phyloP scores from a whole-genome alignment of 2,113 vertebrate species.

The Mola mola region DNA sequence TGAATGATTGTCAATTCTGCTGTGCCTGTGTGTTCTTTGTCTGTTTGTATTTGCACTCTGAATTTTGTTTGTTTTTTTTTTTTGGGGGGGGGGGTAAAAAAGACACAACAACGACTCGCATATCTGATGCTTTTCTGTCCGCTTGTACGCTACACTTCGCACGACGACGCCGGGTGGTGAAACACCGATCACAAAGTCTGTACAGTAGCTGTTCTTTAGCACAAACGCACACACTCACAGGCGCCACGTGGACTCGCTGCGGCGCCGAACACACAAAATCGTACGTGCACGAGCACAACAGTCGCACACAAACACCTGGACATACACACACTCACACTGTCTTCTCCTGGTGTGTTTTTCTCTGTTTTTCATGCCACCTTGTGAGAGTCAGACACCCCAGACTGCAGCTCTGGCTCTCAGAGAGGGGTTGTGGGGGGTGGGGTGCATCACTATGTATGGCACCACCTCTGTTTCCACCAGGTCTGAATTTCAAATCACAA shows the following conservation, averaged over 20 bases:
- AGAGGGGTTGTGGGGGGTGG: background rate
- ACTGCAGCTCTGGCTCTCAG: conserved; percentile 58
- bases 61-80: conserved; percentile 2
- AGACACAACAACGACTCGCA: conserved; percentile 52
- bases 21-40: conserved; percentile 76
- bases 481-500: conserved; percentile 77
- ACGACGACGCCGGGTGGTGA: conserved; percentile 7
- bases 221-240: conserved; percentile 21
- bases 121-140: conserved; percentile 69
- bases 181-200: conserved; percentile 61
- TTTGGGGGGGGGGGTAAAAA: conserved; percentile 15
- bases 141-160: conserved; percentile 51
- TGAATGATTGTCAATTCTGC: conserved; percentile 77
- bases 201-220: conserved; percentile 64
- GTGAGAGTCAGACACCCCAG: conserved; percentile 40
- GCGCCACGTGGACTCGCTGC: background rate
- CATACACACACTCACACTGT: conserved; percentile 7
- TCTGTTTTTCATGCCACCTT: conserved; percentile 35
- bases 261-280: background rate
- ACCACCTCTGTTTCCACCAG: conserved; percentile 66
- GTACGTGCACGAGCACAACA: conserved; percentile 28
- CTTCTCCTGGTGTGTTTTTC: conserved; percentile 51
- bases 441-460: conserved; percentile 67
- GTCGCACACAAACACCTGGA: conserved; percentile 25
- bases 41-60: conserved; percentile 77